These are phyloP conservation scores for Drosophila kurseongensis DNA, from an alignment of 1,140 invertebrate species.

Conservation along the genomic window DNA sequence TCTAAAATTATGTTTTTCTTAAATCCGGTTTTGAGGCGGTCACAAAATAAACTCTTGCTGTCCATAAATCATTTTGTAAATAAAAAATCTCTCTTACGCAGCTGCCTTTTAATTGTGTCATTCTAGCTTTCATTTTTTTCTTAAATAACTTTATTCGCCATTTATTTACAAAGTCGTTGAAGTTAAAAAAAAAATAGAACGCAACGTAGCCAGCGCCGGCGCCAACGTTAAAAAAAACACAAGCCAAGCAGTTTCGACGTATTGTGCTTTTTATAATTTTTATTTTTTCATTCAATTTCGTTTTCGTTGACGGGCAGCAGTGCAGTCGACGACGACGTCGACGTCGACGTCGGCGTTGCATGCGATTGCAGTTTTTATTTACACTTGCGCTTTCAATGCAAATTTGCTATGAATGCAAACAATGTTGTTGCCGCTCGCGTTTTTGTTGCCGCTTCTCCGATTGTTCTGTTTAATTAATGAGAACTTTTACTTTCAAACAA, in stretches of 20 bases:
- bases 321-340: slow-evolving; percentile 11
- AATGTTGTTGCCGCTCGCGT: slow-evolving; percentile 32
- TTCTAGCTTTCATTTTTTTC: slow-evolving; percentile 24
- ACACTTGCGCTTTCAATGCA: slow-evolving; percentile 79
- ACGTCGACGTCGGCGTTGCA: slow-evolving; percentile 17
- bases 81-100: slow-evolving; percentile 11
- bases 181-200: slow-evolving; percentile 24
- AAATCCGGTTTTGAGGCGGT: slow-evolving; percentile 1
- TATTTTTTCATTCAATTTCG: slow-evolving; percentile 35
- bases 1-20: background rate
- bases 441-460: slow-evolving; percentile 14
- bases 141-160: slow-evolving; percentile 7
- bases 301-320: slow-evolving; percentile 50
- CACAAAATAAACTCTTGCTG: background rate
- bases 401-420: slow-evolving; percentile 65
- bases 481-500: slow-evolving; percentile 74
- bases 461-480: slow-evolving; percentile 71
- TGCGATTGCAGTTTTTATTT: slow-evolving; percentile 69
- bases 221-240: slow-evolving; percentile 28
- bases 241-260: slow-evolving; percentile 33
- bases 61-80: slow-evolving; percentile 29
- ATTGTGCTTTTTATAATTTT: slow-evolving; percentile 10
- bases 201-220: slow-evolving; percentile 46
- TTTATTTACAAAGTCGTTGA: slow-evolving; percentile 11
- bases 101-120: slow-evolving; percentile 21